Evolutionary conservation across 2,888 invertebrate species (phyloP), one percentile per base, ranked within the genome.

Genomic region (Mythimna lalbum): DNA sequence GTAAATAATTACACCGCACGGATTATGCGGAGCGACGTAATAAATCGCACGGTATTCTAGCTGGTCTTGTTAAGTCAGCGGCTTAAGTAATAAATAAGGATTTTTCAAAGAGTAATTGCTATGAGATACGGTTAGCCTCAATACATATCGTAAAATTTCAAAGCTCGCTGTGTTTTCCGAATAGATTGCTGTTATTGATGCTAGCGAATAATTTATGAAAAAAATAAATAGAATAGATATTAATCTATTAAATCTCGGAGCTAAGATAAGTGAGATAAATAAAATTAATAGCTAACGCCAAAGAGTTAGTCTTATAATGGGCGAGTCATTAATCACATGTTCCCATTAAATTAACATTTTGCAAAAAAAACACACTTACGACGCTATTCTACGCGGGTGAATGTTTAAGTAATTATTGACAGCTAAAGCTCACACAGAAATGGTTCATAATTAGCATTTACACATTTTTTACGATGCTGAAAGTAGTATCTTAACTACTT

Each of bases 21-120:
- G 78, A 82, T 78, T 82, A 84, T 71, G 83, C 74, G 66, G 52
- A 65, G 74, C 73, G 56, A 80, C 76, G 82, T 84, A 80, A 83
- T 82, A 83, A 82, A 83, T 83, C 77, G 79, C 77, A 82, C 68
- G 82, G 65, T 71, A 76, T 72, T 72, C 76, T 81, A 76, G 73
- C 69, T 69, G 56, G 63, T 80, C 62, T 70, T 76, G 62, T 76
- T 76, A 59, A 83, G 68, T 81, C 75, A 83, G 60, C 65, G 43
- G 75, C 61, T 80, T 76, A 75, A 75, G 61, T 70, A 66, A 70
- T 80, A 77, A 80, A 80, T 81, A 80, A 78, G 64, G 78, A 78
- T 81, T 81, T 80, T 81, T 77, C 62, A 67, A 80, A 74, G 60
- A 80, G 68, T 75, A 66, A 75, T 75, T 67, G 66, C 27, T 72